Evolutionary conservation across 1,140 invertebrate species (phyloP).

Genomic region (Lordiphosa clarofinis): DNA sequence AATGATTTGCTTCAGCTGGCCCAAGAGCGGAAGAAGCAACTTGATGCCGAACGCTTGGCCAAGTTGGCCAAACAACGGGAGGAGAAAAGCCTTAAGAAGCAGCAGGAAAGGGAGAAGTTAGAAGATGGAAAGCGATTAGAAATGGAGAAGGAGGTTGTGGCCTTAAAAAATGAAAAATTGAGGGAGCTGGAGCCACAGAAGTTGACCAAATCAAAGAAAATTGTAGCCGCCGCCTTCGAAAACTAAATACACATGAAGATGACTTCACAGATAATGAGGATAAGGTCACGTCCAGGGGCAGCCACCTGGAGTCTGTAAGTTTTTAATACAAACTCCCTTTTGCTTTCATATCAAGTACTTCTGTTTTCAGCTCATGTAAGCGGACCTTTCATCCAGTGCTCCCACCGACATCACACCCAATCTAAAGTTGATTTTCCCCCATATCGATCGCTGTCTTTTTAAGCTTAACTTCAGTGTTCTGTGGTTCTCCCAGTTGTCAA

Average conservation of each 20-base stretch:
- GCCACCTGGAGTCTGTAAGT: slow-evolving; percentile 81
- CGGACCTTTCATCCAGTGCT: slow-evolving; percentile 45
- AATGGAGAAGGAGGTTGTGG: too few species aligned
- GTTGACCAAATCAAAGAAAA: slow-evolving; percentile 57
- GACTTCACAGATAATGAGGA: slow-evolving; percentile 82
- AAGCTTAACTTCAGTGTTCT: too few species aligned
- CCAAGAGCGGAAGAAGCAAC: too few species aligned
- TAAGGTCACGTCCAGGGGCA: slow-evolving; percentile 79
- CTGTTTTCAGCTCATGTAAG: slow-evolving; percentile 51
- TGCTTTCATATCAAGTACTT: background rate
- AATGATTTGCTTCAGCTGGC: too few species aligned
- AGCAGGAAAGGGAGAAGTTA: slow-evolving; percentile 80
- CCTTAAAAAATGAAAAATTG: slow-evolving; percentile 76
- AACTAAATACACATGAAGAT: slow-evolving; percentile 79
- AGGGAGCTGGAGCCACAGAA: slow-evolving; percentile 73
- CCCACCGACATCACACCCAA: slow-evolving; percentile 81
- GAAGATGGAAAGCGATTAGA: too few species aligned
- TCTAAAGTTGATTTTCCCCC: slow-evolving; percentile 84
- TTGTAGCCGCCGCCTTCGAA: slow-evolving; percentile 63
- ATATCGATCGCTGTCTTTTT: too few species aligned
- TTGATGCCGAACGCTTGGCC: slow-evolving; percentile 80
- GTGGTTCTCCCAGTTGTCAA: too few species aligned
- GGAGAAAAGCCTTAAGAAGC: slow-evolving; percentile 80
- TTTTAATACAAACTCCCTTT: background rate
- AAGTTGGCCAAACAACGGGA: slow-evolving; percentile 82